Evolutionary conservation across 1,140 invertebrate genomes (phyloP), one percentile per base, ranked within the genome.

Genomic region (Elysia chlorotica): DNA sequence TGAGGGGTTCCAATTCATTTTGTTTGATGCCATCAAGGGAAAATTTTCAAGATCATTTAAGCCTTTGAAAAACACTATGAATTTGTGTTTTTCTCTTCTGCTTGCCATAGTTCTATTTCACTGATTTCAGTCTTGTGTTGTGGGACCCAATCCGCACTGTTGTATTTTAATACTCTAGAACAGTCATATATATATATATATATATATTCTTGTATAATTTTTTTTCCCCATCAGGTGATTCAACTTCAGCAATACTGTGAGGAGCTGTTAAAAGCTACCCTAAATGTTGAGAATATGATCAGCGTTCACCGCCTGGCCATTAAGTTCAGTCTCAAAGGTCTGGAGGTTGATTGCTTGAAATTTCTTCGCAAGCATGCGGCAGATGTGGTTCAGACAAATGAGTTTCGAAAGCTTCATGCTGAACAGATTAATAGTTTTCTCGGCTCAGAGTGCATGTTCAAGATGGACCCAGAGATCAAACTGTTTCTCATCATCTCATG

Each of bases 201-300:
- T 25, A 17, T 19, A 59, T 19, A 31, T 63, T 63, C 61, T 28
- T 63, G 10, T 63, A 17, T 31, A 17, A 31, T 63, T 31, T 14
- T 21, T 63, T 35, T 63, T 63, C 17, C 25, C 6, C 30, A 25
- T 28, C 85, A 92, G 74, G 88, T 92, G 28, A 85, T 87, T 2
- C 90, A 90, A 78, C 80, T 93, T 65, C 91, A 91, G 79, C 88
- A 89, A 73, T 90, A 92, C 76, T 93, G 92, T 88, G 90, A 90
- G 71, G 91, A 92, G 74, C 92, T 90, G 76, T 83, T 93, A 69
- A 89, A 91, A 65, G 86, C 89, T 38, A 91, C 91, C 83, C 79
- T 92, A 56, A 90, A 91, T 82, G 82, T 89, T 25, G 87, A 89
- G 33, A 92, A 92, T 84, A 92, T 91, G 83, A 82, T 92, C 62